Evolutionary conservation across 2,888 invertebrate genomes (phyloP), one percentile per base, ranked within the genome.

Genomic region (Acanthopleura granulata): DNA sequence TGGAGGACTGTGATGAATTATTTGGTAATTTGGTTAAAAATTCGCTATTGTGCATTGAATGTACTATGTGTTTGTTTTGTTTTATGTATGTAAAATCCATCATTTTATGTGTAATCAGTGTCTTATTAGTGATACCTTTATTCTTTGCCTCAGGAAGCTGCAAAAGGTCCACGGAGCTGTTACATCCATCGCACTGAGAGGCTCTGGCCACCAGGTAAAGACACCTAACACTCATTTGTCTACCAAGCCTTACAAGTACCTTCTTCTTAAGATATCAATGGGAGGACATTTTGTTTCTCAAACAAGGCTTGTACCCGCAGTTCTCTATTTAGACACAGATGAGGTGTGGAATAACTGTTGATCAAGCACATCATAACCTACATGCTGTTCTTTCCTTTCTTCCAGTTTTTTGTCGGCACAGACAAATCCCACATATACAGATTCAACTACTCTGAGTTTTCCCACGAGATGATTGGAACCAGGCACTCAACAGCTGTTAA

Each of bases 401-500:
- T 84, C 70, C 84, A 93, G 81, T 92, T 97, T 75, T 92, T 95
- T 50, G 94, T 94, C 0, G 96, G 95, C 0, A 97, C 97, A 0
- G 91, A 92, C 4, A 91, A 92, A 81, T 95, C 95, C 83, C 96
- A 97, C 92, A 95, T 97, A 77, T 97, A 95, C 91, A 92, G 93
- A 72, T 93, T 97, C 72, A 93, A 94, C 84, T 89, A 95, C 50
- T 91, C 92, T 22, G 93, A 93, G 25, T 95, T 96, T 89, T 91
- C 92, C 9, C 92, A 94, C 0, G 93, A 93, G 72, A 92, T 97
- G 29, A 91, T 95, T 0, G 93, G 95, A 77, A 97, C 97, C 0
- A 96, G 96, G 85, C 97, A 97, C 87, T 94, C 94, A 0, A 93
- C 93, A 51, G 92, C 94, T 0, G 94, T 98, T 81, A 95, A 95